Evolutionary conservation across 2,888 invertebrate species (phyloP), one percentile per base, ranked within the genome.

Genomic region (Sphaerophoria taeniata): DNA sequence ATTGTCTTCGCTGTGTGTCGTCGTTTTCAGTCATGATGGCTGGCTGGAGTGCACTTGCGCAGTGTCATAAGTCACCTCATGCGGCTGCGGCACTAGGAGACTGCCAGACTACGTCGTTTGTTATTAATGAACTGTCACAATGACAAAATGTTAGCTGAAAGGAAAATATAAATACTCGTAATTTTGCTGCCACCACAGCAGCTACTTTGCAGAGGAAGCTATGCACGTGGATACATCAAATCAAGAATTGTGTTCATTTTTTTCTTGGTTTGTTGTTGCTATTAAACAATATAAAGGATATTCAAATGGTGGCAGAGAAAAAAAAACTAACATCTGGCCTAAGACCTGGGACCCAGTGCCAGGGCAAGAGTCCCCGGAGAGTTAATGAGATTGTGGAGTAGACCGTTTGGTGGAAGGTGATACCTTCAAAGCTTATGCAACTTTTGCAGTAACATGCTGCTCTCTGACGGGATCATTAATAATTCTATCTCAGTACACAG

Each of bases 121-220:
- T 84, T 84, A 84, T 84, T 84, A 84, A 84, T 84, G 84, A 84
- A 84, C 84, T 84, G 84, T 80, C 84, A 84, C 61, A 45, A 71
- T 76, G 84, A 84, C 84, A 75, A 80, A 84, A 84, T 84, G 80
- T 80, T 84, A 80, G 84, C 80, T 75, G 84, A 60, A 47, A 79
- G 80, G 84, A 67, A 79, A 84, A 80, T 84, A 53, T 75, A 76
- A 76, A 69, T 39, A 39, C 39, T 39, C 43, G 43, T 43, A 43
- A 72, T 61, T 75, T 78, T 75, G 33, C 43, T 71, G 71, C 75
- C 75, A 80, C 72, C 74, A 73, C 73, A 36, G 53, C 67, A 53
- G 67, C 67, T 12, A 36, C 16, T 49, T 65, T 77, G 74, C 79
- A 56, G 78, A 34, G 72, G 58, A 79, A 72, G 67, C 34, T n/a